Percentiles rank a stretch among this genome's conserved stretches.
Conservation (phyloP, 92 coral and sea anemone genomes). For the Epizoanthus illoricatus region DNA sequence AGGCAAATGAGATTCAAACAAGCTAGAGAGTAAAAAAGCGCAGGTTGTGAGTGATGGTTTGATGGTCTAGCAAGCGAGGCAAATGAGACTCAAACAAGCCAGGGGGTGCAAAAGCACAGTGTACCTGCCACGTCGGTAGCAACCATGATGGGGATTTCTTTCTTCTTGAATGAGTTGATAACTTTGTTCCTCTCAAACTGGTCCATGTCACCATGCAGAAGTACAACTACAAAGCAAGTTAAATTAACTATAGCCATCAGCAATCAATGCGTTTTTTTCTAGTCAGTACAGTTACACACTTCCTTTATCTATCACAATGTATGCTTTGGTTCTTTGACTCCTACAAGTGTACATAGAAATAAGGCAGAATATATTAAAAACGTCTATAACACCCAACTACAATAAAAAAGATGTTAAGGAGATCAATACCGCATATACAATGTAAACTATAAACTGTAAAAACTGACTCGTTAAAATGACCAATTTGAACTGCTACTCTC, state of each 20-base stretch:
- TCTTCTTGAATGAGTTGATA: conserved; percentile 83
- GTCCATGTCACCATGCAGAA: conserved; percentile 99
- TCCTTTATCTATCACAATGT: too few relatives aligned
- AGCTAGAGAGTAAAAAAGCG: not conserved
- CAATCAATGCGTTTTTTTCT: not conserved
- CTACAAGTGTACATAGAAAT: too few relatives aligned
- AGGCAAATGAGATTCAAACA: not conserved
- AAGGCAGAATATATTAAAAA: too few relatives aligned
- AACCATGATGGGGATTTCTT: conserved; percentile 87
- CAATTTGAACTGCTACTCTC: too few relatives aligned
- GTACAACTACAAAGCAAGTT: conserved; percentile 52
- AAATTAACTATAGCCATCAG: not conserved
- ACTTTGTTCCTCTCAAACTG: conserved; percentile 98
- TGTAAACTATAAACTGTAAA: too few relatives aligned
- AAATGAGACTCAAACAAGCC: not conserved
- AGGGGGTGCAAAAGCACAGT: not conserved
- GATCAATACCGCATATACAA: too few relatives aligned
- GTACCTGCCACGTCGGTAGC: conserved; percentile 99
- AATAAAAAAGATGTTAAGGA: too few relatives aligned
- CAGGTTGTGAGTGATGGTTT: too few relatives aligned
- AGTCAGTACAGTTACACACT: not conserved
- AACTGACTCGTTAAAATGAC: too few relatives aligned
- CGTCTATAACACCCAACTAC: too few relatives aligned
- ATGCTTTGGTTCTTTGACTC: too few relatives aligned
- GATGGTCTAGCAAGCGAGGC: not conserved